These are phyloP conservation scores for Idaea biselata DNA, from an alignment of 2,888 invertebrate genomes.

Conservation along the genomic window DNA sequence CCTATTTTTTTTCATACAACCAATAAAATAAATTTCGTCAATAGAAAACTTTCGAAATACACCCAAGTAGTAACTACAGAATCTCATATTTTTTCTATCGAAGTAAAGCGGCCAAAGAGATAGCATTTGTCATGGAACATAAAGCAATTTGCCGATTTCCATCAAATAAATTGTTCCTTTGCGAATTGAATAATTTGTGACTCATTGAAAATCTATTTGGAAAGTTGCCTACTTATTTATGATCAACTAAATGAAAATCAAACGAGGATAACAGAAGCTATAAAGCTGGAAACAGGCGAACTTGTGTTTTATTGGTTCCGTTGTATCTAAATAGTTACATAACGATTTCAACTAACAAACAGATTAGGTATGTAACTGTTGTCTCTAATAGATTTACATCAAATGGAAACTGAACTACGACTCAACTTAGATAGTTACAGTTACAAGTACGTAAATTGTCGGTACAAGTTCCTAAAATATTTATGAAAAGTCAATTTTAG, in stretches of 20 bases:
- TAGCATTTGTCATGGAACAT: slow-evolving; percentile 8
- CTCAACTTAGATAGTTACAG: neutral
- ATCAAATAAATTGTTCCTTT: slow-evolving; percentile 13
- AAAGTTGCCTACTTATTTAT: slow-evolving; percentile 30
- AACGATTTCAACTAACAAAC: slow-evolving; percentile 26
- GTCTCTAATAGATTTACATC: slow-evolving; percentile 11
- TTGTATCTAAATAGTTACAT: slow-evolving; percentile 24
- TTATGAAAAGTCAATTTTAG: slow-evolving; percentile 13
- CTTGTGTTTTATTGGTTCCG: slow-evolving; percentile 31
- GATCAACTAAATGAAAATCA: slow-evolving; percentile 31
- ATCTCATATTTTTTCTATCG: neutral
- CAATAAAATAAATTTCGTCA: slow-evolving; percentile 1
- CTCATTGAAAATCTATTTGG: slow-evolving; percentile 25
- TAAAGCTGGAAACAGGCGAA: slow-evolving; percentile 24
- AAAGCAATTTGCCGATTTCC: slow-evolving; percentile 15
- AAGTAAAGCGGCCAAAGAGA: neutral
- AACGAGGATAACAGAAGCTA: slow-evolving; percentile 27
- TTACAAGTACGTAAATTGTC: neutral
- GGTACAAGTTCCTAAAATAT: slow-evolving; percentile 15
- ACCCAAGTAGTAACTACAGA: neutral
- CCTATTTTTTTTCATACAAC: neutral
- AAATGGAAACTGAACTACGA: slow-evolving; percentile 19
- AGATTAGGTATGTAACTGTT: slow-evolving; percentile 25
- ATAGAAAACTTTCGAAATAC: slow-evolving; percentile 9
- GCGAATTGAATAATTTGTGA: slow-evolving; percentile 19